A percentile compares a stretch with the other conserved stretches of the same genome.
Conservation (phyloP, 2,888 invertebrate genomes). For the Ectobius pallidus region DNA sequence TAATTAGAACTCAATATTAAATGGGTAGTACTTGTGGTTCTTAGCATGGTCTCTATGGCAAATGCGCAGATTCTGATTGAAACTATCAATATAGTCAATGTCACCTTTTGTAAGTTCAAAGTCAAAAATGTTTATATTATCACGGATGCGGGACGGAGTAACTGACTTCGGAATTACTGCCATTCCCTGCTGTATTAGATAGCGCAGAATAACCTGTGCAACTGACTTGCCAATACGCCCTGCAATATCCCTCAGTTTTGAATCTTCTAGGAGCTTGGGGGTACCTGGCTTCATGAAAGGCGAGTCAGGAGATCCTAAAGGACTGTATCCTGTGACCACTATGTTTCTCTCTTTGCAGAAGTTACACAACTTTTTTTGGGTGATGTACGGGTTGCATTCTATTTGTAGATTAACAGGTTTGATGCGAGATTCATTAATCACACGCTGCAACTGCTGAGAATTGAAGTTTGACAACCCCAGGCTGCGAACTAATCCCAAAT, state of each 20-base stretch:
- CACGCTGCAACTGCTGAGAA: constrained; percentile 55
- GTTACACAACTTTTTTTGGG: constrained; percentile 69
- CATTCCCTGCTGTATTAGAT: constrained; percentile 65
- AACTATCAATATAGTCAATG: neutral
- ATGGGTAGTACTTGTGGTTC: constrained; percentile 13
- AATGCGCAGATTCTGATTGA: constrained; percentile 3
- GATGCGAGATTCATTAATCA: constrained; percentile 52
- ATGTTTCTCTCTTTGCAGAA: constrained; percentile 71
- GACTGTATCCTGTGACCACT: constrained; percentile 74
- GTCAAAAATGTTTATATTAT: constrained; percentile 64
- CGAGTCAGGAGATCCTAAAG: constrained; percentile 76
- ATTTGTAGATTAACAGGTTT: constrained; percentile 49
- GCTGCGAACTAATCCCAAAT: constrained; percentile 54
- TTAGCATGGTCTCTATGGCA: constrained; percentile 17
- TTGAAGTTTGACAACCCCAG: constrained; percentile 62
- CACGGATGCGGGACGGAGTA: constrained; percentile 69
- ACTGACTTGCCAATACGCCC: neutral
- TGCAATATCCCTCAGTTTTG: constrained; percentile 65
- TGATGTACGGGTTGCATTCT: constrained; percentile 69
- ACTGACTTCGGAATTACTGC: constrained; percentile 86
- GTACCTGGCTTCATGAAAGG: constrained; percentile 69
- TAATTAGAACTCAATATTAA: constrained; percentile 14
- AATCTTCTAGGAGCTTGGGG: constrained; percentile 73
- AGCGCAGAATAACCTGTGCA: neutral
- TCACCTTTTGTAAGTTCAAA: constrained; percentile 15